A percentile compares a stretch with the other conserved stretches of the same genome.
phyloP scores from a whole-genome alignment of 2,113 vertebrate genomes.

The Eira barbara region DNA sequence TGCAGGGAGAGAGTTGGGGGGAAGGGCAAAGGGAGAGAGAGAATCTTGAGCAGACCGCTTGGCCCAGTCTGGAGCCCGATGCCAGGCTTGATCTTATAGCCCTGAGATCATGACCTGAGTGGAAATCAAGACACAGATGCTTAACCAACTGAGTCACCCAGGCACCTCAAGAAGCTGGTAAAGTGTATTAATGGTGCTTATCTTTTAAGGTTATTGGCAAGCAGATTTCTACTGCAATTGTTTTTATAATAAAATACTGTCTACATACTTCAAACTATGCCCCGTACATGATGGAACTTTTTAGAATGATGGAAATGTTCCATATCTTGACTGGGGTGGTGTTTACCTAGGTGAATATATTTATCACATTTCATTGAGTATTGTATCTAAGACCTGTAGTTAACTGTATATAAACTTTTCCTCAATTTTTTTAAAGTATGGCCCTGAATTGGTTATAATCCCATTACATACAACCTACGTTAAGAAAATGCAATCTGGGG shows the following conservation, averaged over 20 bases:
- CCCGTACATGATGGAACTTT: background rate
- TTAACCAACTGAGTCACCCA: background rate
- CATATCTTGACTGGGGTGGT: background rate
- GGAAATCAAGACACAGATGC: background rate
- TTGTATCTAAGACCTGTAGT: background rate
- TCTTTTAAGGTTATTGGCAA: conserved; percentile 11
- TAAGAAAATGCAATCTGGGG: background rate
- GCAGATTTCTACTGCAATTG: conserved; percentile 21
- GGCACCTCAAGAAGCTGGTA: background rate
- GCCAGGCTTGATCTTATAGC: background rate
- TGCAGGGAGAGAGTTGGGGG: background rate
- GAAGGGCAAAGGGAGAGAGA: background rate
- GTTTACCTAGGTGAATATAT: background rate
- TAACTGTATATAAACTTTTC: background rate
- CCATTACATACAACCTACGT: background rate
- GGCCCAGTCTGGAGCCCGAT: background rate
- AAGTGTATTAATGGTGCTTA: background rate
- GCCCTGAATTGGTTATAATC: background rate
- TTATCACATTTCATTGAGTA: conserved; percentile 3
- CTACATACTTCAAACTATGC: background rate
- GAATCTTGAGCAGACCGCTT: background rate
- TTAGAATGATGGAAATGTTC: background rate
- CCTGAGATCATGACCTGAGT: background rate
- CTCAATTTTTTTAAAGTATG: background rate
- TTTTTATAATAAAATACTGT: conserved; percentile 14